phyloP scores from a whole-genome alignment of 2,888 invertebrate genomes.

The Amitus sp. region DNA sequence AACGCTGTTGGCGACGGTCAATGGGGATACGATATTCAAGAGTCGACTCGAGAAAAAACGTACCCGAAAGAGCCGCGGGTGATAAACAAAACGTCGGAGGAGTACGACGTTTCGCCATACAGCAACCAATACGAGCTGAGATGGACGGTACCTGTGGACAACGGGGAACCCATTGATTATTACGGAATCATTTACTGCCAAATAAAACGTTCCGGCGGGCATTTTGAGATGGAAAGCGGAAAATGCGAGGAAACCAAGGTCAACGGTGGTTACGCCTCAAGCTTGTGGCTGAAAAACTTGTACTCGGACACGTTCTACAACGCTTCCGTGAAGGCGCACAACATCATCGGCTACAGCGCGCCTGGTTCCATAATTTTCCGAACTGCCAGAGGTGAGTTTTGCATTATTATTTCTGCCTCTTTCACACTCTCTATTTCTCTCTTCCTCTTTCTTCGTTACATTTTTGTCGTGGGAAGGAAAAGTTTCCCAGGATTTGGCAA shows the following conservation, averaged over 20 bases:
- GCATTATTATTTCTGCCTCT: too few relatives aligned
- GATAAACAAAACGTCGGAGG: conserved; percentile 64
- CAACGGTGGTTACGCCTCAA: conserved; percentile 73
- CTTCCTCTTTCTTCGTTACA: too few relatives aligned
- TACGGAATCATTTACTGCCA: conserved; percentile 85
- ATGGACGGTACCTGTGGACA: conserved; percentile 88
- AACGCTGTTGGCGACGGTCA: conserved; percentile 85
- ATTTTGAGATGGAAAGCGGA: conserved; percentile 69
- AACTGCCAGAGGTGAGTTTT: conserved; percentile 87
- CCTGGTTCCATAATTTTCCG: conserved; percentile 83
- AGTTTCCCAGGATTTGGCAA: too few relatives aligned
- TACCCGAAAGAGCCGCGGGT: conserved; percentile 80
- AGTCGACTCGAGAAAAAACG: conserved; percentile 80
- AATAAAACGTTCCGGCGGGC: conserved; percentile 76
- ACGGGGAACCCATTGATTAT: conserved; percentile 87
- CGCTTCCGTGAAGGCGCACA: conserved; percentile 86
- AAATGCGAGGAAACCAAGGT: conserved; percentile 72
- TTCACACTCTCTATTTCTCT: too few relatives aligned
- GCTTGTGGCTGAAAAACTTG: conserved; percentile 76
- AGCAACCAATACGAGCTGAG: conserved; percentile 83
- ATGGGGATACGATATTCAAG: conserved; percentile 74
- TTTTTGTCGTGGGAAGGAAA: conserved; percentile 21
- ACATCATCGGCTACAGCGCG: conserved; percentile 83
- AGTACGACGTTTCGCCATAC: conserved; percentile 70
- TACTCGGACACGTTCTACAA: conserved; percentile 84